A percentile compares a stretch with the other conserved stretches of the same genome.
Evolutionary conservation across 2,797 vertebrate genomes (phyloP).

Genomic region (Glossophaga mutica): DNA sequence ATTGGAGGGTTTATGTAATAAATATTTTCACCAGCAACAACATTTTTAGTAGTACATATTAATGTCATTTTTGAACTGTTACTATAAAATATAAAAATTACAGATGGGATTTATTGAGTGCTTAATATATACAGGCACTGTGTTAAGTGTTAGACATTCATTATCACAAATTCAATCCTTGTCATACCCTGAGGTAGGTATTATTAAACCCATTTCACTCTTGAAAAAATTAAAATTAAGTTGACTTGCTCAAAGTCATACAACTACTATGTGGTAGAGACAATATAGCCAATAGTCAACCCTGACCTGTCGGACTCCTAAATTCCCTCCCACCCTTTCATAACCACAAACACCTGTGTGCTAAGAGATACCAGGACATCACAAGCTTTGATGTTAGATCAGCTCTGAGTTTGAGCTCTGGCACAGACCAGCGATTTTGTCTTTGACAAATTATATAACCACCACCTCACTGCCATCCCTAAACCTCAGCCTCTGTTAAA

Average conservation of each 20-base stretch:
- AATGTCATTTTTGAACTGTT: background rate
- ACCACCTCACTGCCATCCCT: background rate
- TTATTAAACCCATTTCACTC: conserved; percentile 1
- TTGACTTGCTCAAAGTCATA: background rate
- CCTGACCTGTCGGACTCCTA: background rate
- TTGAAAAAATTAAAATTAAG: background rate
- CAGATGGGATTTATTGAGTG: background rate
- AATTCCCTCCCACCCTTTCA: background rate
- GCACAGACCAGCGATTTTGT: background rate
- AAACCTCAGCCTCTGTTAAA: background rate
- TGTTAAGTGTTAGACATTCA: background rate
- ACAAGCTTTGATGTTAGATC: background rate
- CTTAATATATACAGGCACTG: background rate
- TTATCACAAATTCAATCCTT: background rate
- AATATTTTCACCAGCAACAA: background rate
- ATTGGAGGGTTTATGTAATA: background rate
- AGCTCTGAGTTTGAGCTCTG: background rate
- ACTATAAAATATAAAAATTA: conserved; percentile 32
- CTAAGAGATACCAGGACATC: background rate
- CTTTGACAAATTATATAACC: background rate
- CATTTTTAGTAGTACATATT: conserved; percentile 20
- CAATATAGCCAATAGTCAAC: background rate
- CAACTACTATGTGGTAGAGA: background rate
- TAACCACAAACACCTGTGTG: background rate
- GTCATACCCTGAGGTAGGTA: background rate